Evolutionary conservation across 2,113 vertebrate species (phyloP).

Genomic region (Syngnathoides biaculeatus): DNA sequence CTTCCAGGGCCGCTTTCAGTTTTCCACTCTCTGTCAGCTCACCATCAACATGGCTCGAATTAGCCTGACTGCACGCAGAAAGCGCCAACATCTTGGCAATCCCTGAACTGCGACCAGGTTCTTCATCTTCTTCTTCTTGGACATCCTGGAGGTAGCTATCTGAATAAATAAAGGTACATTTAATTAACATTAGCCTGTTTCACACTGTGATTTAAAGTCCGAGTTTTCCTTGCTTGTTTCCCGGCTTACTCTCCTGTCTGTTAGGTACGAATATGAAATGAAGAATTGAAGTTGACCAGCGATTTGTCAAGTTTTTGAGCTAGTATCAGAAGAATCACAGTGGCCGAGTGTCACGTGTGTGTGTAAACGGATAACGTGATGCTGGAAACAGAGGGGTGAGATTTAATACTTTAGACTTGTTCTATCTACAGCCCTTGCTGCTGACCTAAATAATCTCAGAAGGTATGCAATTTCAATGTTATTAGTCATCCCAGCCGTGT

Average conservation of each 20-base stretch:
- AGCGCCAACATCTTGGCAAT: conserved; percentile 68
- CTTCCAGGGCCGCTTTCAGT: conserved; percentile 74
- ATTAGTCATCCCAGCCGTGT: no score
- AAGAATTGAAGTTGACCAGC: neutral
- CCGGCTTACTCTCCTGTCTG: no score
- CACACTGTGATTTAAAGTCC: neutral
- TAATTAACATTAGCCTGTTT: neutral
- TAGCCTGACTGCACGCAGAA: conserved; percentile 46
- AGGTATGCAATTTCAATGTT: no score
- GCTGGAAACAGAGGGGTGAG: no score
- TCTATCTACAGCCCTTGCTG: no score
- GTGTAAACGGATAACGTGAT: no score
- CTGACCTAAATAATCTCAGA: no score
- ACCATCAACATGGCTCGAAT: conserved; percentile 20
- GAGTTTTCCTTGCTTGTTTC: no score
- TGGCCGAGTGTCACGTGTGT: no score
- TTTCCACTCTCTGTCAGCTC: conserved; percentile 64
- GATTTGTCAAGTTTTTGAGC: neutral
- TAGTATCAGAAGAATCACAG: no score
- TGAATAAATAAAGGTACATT: conserved; percentile 16
- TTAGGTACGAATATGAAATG: neutral
- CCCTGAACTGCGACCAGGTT: conserved; percentile 52
- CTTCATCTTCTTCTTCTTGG: conserved; percentile 72
- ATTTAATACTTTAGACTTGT: no score
- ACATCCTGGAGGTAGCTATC: conserved; percentile 74